phyloP scores from a whole-genome alignment of 2,888 invertebrate species.

The Beris morrisii region DNA sequence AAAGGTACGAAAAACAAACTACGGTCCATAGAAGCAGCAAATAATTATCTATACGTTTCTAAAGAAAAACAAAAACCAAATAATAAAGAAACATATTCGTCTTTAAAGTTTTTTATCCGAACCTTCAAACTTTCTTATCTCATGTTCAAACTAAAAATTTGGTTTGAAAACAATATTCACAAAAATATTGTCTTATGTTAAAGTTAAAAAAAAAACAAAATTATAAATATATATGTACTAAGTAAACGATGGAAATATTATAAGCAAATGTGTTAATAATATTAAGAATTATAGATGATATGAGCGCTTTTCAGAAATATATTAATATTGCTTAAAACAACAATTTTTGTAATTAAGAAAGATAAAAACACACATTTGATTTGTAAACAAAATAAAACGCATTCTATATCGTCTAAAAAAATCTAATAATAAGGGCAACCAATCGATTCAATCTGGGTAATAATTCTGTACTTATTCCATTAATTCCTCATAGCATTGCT shows the following conservation, averaged over 20 bases:
- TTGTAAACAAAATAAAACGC: slow-evolving; percentile 14
- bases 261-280: slow-evolving; percentile 9
- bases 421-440: too few species aligned
- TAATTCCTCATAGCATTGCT: too few species aligned
- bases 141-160: slow-evolving; percentile 1
- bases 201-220: slow-evolving; percentile 2
- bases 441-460: too few species aligned
- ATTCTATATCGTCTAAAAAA: too few species aligned
- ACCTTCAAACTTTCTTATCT: not conserved
- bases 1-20: too few species aligned
- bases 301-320: slow-evolving; percentile 4
- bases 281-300: slow-evolving; percentile 18
- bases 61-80: too few species aligned
- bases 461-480: too few species aligned
- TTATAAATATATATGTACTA: not conserved
- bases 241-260: slow-evolving; percentile 8
- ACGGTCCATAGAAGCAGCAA: not conserved
- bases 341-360: slow-evolving; percentile 12
- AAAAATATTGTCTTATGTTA: not conserved
- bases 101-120: not conserved
- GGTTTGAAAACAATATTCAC: not conserved
- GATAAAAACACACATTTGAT: slow-evolving; percentile 25
- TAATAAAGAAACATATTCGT: not conserved
- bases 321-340: slow-evolving; percentile 14
- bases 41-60: not conserved